A percentile compares a stretch with the other conserved stretches of the same genome.
phyloP scores from a whole-genome alignment of 2,113 vertebrate genomes.

The Lagenorhynchus albirostris region DNA sequence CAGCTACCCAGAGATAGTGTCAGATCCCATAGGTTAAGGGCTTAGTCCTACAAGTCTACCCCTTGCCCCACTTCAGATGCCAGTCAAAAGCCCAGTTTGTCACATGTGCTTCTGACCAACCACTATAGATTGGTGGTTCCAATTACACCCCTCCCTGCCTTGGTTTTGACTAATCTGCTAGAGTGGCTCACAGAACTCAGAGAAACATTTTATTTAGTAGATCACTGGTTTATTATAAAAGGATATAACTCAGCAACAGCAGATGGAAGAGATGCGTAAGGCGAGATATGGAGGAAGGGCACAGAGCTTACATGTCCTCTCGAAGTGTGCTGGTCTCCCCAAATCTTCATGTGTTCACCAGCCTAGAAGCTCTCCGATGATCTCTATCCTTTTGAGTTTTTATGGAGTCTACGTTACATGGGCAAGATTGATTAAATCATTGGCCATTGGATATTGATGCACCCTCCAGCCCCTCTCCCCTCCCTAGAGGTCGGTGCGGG shows the following conservation, averaged over 20 bases:
- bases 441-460: neutral
- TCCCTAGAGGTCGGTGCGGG: neutral
- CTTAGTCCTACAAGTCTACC: neutral
- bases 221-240: neutral
- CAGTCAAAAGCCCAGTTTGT: neutral
- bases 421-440: neutral
- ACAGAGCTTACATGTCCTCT: neutral
- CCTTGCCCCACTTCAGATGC: neutral
- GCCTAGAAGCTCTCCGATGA: neutral
- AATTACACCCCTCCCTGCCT: neutral
- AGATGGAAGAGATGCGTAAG: neutral
- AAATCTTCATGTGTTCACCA: neutral
- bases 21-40: neutral
- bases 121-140: neutral
- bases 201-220: neutral
- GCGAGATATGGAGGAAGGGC: neutral
- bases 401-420: neutral
- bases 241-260: neutral
- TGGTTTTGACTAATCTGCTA: neutral
- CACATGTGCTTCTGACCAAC: neutral
- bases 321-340: neutral
- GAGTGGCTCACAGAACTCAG: neutral
- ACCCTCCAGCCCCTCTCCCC: neutral
- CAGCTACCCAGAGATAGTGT: neutral
- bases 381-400: neutral